Conservation (phyloP, 2,797 vertebrate species). For the Darevskia nairensis region DNA sequence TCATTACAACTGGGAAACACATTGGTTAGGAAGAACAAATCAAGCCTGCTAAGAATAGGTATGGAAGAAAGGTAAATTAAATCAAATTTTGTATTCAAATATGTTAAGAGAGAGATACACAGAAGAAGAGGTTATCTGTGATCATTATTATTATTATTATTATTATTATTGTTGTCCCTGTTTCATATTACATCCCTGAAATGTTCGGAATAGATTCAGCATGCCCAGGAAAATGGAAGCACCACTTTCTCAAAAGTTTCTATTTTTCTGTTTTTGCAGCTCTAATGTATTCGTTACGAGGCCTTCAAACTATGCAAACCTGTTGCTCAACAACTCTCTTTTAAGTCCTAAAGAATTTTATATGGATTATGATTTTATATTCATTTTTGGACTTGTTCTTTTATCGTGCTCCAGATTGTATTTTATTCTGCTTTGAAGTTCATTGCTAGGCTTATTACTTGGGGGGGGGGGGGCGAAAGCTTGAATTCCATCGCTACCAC, state of each 20-base stretch:
- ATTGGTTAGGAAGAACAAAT: constrained; percentile 33
- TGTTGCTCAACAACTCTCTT: constrained; percentile 65
- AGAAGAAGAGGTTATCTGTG: constrained; percentile 57
- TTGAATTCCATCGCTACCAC: constrained; percentile 55
- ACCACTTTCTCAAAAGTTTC: constrained; percentile 13
- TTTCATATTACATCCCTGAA: constrained; percentile 49
- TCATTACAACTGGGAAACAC: constrained; percentile 49
- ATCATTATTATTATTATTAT: constrained; percentile 41
- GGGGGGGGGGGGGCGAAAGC: constrained; percentile 64
- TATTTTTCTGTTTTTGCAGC: constrained; percentile 38
- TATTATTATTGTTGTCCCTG: constrained; percentile 27
- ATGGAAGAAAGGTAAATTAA: constrained; percentile 46
- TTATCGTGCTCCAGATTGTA: constrained; percentile 73
- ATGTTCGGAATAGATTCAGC: constrained; percentile 30
- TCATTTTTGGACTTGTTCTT: constrained; percentile 62
- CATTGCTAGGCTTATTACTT: constrained; percentile 65
- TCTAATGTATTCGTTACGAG: constrained; percentile 50
- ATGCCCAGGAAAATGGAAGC: constrained; percentile 45
- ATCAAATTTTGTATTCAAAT: constrained; percentile 32
- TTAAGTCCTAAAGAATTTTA: constrained; percentile 63
- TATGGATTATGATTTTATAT: constrained; percentile 64
- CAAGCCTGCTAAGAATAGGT: constrained; percentile 54
- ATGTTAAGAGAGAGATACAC: constrained; percentile 43
- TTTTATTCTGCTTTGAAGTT: constrained; percentile 73
- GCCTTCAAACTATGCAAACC: constrained; percentile 56